A percentile compares a stretch with the other conserved stretches of the same genome.
phyloP scores from a whole-genome alignment of 2,797 vertebrate species.

The Alosa sapidissima region DNA sequence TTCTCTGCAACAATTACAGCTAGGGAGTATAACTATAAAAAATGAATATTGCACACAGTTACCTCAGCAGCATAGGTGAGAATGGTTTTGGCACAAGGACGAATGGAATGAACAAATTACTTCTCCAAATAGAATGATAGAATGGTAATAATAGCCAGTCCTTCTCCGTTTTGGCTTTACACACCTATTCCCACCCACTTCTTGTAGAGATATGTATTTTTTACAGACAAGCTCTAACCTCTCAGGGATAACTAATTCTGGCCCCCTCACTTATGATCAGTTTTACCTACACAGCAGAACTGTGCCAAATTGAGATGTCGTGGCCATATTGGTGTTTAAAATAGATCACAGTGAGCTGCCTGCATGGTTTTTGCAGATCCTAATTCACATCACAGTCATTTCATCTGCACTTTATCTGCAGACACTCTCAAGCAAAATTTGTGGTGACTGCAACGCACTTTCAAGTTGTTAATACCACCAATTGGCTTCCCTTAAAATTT shows the following conservation, averaged over 20 bases:
- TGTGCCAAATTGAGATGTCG: conserved; percentile 45
- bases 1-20: conserved; percentile 46
- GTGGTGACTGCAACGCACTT: too few species aligned
- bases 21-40: conserved; percentile 55
- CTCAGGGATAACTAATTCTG: conserved; percentile 37
- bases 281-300: conserved; percentile 49
- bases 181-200: conserved; percentile 15
- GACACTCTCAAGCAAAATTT: background rate
- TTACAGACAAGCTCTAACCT: conserved; percentile 27
- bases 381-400: background rate
- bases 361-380: background rate
- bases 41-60: conserved; percentile 57
- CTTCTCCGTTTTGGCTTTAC: conserved; percentile 32
- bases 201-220: background rate
- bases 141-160: conserved; percentile 17
- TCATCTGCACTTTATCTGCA: background rate
- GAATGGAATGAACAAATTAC: conserved; percentile 44
- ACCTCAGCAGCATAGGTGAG: conserved; percentile 49
- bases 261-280: conserved; percentile 52
- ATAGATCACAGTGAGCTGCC: conserved; percentile 26
- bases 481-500: background rate
- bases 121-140: conserved; percentile 32
- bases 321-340: conserved; percentile 29
- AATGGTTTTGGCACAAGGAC: conserved; percentile 42
- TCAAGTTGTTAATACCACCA: background rate